These are phyloP conservation scores for Cabera pusaria DNA, from an alignment of 2,888 invertebrate genomes.

Conservation along the genomic window DNA sequence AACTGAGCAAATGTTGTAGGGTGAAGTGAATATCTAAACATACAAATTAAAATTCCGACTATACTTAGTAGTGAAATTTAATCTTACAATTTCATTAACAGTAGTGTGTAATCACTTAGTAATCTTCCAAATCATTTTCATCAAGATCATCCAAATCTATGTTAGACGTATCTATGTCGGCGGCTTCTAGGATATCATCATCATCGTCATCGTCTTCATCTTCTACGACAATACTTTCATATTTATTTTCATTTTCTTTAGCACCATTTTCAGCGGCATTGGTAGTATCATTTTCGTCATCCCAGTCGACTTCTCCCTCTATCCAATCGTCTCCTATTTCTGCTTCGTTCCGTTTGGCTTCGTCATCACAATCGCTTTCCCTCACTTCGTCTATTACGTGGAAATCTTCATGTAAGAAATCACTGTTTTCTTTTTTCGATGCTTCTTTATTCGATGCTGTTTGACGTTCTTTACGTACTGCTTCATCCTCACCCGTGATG, in stretches of 20 bases:
- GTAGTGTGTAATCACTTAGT: conserved; percentile 7
- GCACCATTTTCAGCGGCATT: neutral
- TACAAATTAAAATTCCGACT: no score
- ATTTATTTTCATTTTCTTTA: conserved; percentile 1
- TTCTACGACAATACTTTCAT: neutral
- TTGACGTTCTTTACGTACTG: neutral
- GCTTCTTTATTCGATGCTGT: neutral
- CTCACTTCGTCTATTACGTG: conserved; percentile 26
- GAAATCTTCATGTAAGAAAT: conserved; percentile 19
- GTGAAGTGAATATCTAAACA: no score
- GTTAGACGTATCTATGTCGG: conserved; percentile 19
- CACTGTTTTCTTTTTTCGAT: neutral
- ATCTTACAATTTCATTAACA: no score
- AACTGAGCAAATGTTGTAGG: no score
- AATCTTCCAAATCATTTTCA: conserved; percentile 63
- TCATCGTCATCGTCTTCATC: conserved; percentile 2
- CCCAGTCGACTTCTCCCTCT: conserved; percentile 6
- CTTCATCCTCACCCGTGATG: neutral
- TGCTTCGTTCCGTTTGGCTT: neutral
- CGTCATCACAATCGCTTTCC: conserved; percentile 15
- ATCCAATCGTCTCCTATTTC: conserved; percentile 3
- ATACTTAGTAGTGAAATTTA: no score
- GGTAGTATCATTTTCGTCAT: neutral
- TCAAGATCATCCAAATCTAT: conserved; percentile 31
- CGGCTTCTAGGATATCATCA: neutral